Evolutionary conservation across 1,140 invertebrate genomes (phyloP), one percentile per base, ranked within the genome.

Genomic region (Drosophila ambigua): DNA sequence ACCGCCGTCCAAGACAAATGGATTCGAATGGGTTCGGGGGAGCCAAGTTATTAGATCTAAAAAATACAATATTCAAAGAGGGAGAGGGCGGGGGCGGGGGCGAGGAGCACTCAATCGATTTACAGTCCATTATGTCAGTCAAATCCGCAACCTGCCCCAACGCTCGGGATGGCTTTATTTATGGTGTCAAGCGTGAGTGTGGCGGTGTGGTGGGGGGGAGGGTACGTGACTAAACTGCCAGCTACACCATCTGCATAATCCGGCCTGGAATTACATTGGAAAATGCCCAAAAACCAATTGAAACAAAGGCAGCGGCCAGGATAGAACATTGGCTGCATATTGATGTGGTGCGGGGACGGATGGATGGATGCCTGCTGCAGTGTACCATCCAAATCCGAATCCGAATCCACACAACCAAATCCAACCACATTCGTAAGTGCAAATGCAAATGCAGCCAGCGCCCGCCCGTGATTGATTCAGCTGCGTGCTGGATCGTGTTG

Each of bases 271-370:
- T 59, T 28, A 48, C 59, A 49, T 60, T 76, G 67, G 66, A 57
- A 61, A 71, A 66, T 41, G 72, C 24, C 66, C 76, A 53, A 58
- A 66, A n/a, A 13, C 35, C 6, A 69, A 49, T 54, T 44, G 54
- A 35, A 61, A 64, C 53, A 39, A 52, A 69, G 50, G 11, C 35
- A 55, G 61, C 58, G 52, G 50, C 65, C 67, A 52, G 59, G 64
- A 69, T 80, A 85, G 81, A 84, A 85, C 81, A 85, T 53, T 59
- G 44, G 46, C 63, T 85, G 81, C 81, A 84, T 87, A 87, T 85
- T 85, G 82, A 87, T 87, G 67, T 57, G 23, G 24, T 24, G 23
- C 23, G 35, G 31, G 31, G 28, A 28, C 2, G 28, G 5, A 4
- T 11, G 3, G 9, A 4, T 39, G 16, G 16, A 16, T 16, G 3